Conservation (phyloP, 53 echinoderm and acorn worm species). For the Mesocentrotus franciscanus region DNA sequence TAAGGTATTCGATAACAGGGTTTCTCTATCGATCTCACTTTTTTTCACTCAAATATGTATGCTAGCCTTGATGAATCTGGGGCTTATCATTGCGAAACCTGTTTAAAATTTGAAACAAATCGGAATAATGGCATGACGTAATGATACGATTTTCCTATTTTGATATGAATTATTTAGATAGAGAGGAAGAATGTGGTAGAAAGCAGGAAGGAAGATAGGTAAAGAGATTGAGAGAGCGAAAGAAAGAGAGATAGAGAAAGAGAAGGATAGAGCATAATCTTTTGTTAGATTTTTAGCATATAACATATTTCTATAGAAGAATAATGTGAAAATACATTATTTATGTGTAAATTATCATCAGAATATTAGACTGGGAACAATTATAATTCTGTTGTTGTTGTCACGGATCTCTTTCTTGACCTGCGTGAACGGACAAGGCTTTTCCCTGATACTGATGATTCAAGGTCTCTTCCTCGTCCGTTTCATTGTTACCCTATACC, state of each 20-base stretch:
- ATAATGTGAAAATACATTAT: too few species aligned
- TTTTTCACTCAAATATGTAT: constrained; percentile 22
- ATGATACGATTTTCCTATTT: not conserved
- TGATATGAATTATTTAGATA: not conserved
- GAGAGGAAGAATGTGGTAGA: not conserved
- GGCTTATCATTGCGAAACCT: not conserved
- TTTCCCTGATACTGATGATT: too few species aligned
- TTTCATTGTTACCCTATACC: too few species aligned
- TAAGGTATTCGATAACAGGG: constrained; percentile 29
- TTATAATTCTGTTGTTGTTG: too few species aligned
- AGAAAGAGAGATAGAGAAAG: not conserved
- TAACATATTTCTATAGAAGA: too few species aligned
- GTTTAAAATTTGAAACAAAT: not conserved
- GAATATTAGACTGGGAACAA: too few species aligned
- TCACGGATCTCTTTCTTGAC: too few species aligned
- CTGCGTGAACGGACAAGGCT: too few species aligned
- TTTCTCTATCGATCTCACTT: not conserved
- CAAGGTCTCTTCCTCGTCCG: too few species aligned
- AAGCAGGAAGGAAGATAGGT: not conserved
- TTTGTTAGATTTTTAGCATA: too few species aligned
- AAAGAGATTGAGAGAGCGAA: not conserved
- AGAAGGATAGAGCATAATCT: not conserved
- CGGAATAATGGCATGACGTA: not conserved
- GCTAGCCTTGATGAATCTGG: not conserved
- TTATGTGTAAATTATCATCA: too few species aligned